These are phyloP conservation scores for Ailurus styani DNA, from an alignment of 2,113 vertebrate genomes.

Conservation along the genomic window DNA sequence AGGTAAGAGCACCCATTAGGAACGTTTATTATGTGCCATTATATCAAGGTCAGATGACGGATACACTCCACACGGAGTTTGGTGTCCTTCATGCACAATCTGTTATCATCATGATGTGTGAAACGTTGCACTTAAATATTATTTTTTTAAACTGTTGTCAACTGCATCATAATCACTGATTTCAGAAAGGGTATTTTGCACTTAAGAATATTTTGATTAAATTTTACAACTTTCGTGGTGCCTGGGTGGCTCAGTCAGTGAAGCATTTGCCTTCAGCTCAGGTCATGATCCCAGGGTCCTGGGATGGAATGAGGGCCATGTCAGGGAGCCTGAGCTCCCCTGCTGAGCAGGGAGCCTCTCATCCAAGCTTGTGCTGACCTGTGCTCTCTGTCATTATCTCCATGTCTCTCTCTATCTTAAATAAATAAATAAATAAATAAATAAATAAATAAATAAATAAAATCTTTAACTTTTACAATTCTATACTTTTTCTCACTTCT, in stretches of 20 bases:
- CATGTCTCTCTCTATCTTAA: not conserved
- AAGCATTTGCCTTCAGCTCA: not conserved
- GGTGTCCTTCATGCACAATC: not conserved
- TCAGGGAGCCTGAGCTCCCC: not conserved
- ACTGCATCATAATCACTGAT: not conserved
- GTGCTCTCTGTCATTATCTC: not conserved
- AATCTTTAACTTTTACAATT: not conserved
- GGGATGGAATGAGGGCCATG: too few species aligned
- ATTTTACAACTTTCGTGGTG: not conserved
- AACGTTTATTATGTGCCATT: not conserved
- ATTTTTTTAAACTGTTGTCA: not conserved
- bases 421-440: not conserved
- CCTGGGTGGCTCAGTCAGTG: not conserved
- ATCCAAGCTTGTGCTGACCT: not conserved
- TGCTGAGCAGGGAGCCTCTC: not conserved
- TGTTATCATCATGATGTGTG: not conserved
- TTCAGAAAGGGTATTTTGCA: not conserved
- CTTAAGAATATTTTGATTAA: not conserved
- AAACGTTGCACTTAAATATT: not conserved
- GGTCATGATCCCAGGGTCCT: not conserved
- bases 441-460: not conserved
- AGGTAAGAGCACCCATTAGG: not conserved
- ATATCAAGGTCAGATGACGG: not conserved
- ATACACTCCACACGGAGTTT: not conserved
- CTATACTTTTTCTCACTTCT: not conserved